Evolutionary conservation across 2,888 invertebrate species (phyloP), one percentile per base, ranked within the genome.

Genomic region (Andrena minutula): DNA sequence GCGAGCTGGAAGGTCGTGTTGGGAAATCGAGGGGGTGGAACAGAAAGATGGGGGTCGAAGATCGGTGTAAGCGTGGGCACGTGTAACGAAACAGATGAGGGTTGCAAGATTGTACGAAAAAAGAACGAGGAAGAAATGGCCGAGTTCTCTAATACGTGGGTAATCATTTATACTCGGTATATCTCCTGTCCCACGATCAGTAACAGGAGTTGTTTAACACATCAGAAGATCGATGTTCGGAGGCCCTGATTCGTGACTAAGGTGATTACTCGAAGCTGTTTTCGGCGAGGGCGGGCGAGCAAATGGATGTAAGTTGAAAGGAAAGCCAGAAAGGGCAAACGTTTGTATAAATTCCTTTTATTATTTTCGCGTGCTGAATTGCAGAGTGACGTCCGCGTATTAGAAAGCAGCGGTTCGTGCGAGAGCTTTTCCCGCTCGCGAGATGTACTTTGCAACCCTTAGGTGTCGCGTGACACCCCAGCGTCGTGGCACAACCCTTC

Each of bases 381-480:
- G 20, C 56, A 26, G 20, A 23, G 20, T 1, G 56, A 56, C 56
- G 56, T 23, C 56, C 56, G 10, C 23, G 20, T 10, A 26, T 56
- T 10, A 23, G 41, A 65, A n/a, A 69, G 49, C 7, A 16, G 20
- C 35, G 30, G 10, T 64, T 72, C 61, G 63, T 68, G 66, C 16
- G 16, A 63, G 20, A 71, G 32, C 51, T 68, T 63, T 41, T 4
- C 51, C 26, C 20, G 30, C 23, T 10, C 32, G 78, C 16, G 63
- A 63, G 60, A 70, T 61, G 63, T 76, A 61, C 32, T 53, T 63
- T 28, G 10, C 30, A 10, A 32, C 28, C 35, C 61, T n/a, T 30
- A 68, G 63, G 80, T 80, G 80, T 80, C 80, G 80, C 80, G 80
- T 80, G 80, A 80, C 80, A 72, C 35, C 41, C 61, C 35, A 41